A percentile compares a stretch with the other conserved stretches of the same genome.
Conservation (phyloP, 2,888 invertebrate species). For the Cacoxenus indagator region DNA sequence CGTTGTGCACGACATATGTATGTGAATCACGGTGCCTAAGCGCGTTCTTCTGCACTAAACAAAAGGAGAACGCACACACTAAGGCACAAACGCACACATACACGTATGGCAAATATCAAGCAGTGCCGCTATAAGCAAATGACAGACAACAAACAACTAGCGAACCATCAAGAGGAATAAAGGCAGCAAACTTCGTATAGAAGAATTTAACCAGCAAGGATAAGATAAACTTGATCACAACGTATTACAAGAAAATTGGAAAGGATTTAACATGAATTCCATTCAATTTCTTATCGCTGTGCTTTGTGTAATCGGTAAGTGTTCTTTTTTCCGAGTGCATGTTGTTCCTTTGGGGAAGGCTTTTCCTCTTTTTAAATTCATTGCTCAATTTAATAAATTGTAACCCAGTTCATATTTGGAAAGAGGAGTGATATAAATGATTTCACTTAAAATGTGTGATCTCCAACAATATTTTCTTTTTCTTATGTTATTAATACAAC, state of each 20-base stretch:
- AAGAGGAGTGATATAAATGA: too few relatives aligned
- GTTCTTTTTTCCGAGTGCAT: not conserved
- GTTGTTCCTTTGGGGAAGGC: not conserved
- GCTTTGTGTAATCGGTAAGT: conserved; percentile 50
- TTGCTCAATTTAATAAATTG: too few relatives aligned
- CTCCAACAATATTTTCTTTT: too few relatives aligned
- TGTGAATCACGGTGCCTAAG: not conserved
- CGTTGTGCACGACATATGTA: not conserved
- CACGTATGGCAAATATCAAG: not conserved
- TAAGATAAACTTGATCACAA: conserved; percentile 44
- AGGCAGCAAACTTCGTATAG: conserved; percentile 20
- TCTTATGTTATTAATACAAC: too few relatives aligned
- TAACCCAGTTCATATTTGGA: too few relatives aligned
- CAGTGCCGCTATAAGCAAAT: not conserved
- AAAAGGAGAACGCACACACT: not conserved
- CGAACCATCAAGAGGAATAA: conserved; percentile 19
- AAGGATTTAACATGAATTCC: conserved; percentile 63
- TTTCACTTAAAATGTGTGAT: too few relatives aligned
- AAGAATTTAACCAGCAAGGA: conserved; percentile 44
- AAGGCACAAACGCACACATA: not conserved
- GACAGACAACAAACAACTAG: not conserved
- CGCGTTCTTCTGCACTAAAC: not conserved
- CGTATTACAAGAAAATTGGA: conserved; percentile 58
- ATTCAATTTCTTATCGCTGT: conserved; percentile 50
- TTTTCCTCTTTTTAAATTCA: conserved; percentile 1